Percentiles rank a stretch among this genome's conserved stretches.
Conservation (phyloP, 2,113 vertebrate species). For the Hemibagrus wyckioides region DNA sequence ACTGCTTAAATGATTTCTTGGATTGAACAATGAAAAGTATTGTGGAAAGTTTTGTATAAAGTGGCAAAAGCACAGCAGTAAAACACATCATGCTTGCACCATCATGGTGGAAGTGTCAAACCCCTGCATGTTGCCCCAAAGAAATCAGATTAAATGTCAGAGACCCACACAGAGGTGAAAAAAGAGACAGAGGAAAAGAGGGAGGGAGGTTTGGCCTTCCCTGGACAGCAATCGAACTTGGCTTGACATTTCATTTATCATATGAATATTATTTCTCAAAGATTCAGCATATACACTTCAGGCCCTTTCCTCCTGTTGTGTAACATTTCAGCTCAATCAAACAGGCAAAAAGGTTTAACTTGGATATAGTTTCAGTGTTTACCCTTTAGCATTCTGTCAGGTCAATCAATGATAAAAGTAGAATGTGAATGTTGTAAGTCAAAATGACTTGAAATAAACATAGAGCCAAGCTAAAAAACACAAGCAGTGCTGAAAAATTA, state of each 20-base stretch:
- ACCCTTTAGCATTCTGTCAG: not conserved
- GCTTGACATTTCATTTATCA: constrained; percentile 25
- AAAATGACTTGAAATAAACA: not conserved
- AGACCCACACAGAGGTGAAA: constrained; percentile 3
- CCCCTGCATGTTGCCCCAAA: constrained; percentile 10
- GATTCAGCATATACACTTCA: not conserved
- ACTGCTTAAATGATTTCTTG: not conserved
- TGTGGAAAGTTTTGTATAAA: not conserved
- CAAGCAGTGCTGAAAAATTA: not conserved
- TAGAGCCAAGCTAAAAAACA: not conserved
- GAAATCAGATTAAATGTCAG: constrained; percentile 32
- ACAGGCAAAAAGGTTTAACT: not conserved
- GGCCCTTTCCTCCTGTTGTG: not conserved
- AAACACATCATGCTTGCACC: not conserved
- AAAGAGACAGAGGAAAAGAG: not conserved
- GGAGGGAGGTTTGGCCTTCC: not conserved
- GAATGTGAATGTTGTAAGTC: not conserved
- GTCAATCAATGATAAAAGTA: not conserved
- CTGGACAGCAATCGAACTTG: not conserved
- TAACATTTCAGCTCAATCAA: not conserved
- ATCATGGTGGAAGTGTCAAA: not conserved
- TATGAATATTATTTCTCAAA: not conserved
- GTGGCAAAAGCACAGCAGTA: not conserved
- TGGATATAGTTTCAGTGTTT: not conserved
- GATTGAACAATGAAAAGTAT: not conserved